These are phyloP conservation scores for Manis crassicaudata DNA, from an alignment of 2,797 vertebrate species.

Conservation along the genomic window DNA sequence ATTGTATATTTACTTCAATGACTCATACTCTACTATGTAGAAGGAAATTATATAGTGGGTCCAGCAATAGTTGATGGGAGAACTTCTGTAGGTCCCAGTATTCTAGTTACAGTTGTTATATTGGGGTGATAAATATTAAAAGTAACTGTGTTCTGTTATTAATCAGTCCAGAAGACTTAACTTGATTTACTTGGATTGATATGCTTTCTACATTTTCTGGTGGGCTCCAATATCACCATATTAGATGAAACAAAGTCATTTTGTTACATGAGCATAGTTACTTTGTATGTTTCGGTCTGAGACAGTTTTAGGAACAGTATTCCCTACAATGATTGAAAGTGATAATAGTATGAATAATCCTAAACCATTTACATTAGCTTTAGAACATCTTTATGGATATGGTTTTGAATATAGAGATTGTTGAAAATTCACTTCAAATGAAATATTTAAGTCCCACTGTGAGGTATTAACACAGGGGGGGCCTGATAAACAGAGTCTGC, in stretches of 20 bases:
- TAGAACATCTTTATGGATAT: not conserved
- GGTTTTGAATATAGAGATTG: slow-evolving; percentile 42
- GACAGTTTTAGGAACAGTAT: slow-evolving; percentile 45
- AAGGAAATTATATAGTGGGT: not conserved
- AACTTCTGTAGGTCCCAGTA: not conserved
- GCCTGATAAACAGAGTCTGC: not conserved
- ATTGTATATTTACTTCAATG: not conserved
- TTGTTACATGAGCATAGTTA: slow-evolving; percentile 1
- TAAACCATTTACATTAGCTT: slow-evolving; percentile 32
- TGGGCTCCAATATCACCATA: not conserved
- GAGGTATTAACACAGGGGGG: not conserved
- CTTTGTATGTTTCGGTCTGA: not conserved
- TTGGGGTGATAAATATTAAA: slow-evolving; percentile 23
- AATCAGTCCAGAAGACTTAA: not conserved
- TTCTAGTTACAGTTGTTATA: slow-evolving; percentile 14
- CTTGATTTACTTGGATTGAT: slow-evolving; percentile 24
- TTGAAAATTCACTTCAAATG: slow-evolving; percentile 43
- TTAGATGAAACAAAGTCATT: not conserved
- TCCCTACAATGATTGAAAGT: not conserved
- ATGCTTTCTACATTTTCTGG: slow-evolving; percentile 27
- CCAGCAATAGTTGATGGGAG: slow-evolving; percentile 35
- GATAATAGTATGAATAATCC: not conserved
- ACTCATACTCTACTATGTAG: not conserved
- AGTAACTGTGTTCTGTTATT: slow-evolving; percentile 32
- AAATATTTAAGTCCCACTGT: slow-evolving; percentile 7